A percentile compares a stretch with the other conserved stretches of the same genome.
These are phyloP conservation scores for Drosophila falleni DNA, from an alignment of 2,888 invertebrate genomes.

Conservation along the genomic window DNA sequence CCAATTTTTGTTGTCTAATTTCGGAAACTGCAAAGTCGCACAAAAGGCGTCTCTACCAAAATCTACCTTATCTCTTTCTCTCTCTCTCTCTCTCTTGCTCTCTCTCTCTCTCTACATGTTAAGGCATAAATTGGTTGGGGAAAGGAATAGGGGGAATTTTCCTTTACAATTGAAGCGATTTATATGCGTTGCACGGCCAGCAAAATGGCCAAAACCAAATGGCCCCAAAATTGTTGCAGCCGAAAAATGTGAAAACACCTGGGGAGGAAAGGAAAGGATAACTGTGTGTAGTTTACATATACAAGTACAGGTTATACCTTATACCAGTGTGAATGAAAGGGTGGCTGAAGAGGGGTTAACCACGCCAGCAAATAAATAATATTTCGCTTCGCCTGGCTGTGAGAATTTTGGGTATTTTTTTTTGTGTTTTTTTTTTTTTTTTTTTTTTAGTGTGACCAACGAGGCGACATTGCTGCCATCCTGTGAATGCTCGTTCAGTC, in stretches of 20 bases:
- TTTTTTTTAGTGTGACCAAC: conserved; percentile 37
- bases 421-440: conserved; percentile 11
- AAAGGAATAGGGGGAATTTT: not conserved
- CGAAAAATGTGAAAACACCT: conserved; percentile 27
- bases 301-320: not conserved
- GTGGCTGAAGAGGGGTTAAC: conserved; percentile 18
- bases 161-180: conserved; percentile 55
- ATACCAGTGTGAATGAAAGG: not conserved
- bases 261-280: conserved; percentile 3
- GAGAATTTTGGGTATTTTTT: too few relatives aligned
- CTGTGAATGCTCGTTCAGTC: conserved; percentile 35
- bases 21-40: conserved; percentile 52
- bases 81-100: too few relatives aligned
- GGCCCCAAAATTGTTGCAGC: conserved; percentile 57
- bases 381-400: conserved; percentile 52
- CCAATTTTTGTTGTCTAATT: conserved; percentile 57
- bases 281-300: conserved; percentile 11
- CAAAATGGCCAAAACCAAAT: conserved; percentile 50
- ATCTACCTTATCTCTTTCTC: not conserved
- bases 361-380: conserved; percentile 65
- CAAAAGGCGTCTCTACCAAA: conserved; percentile 18
- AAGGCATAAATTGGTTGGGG: not conserved
- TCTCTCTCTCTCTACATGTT: not conserved
- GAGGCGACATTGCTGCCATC: conserved; percentile 48
- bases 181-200: conserved; percentile 52